These are phyloP conservation scores for Brienomyrus longianalis DNA, from an alignment of 2,113 vertebrate genomes.

Conservation along the genomic window DNA sequence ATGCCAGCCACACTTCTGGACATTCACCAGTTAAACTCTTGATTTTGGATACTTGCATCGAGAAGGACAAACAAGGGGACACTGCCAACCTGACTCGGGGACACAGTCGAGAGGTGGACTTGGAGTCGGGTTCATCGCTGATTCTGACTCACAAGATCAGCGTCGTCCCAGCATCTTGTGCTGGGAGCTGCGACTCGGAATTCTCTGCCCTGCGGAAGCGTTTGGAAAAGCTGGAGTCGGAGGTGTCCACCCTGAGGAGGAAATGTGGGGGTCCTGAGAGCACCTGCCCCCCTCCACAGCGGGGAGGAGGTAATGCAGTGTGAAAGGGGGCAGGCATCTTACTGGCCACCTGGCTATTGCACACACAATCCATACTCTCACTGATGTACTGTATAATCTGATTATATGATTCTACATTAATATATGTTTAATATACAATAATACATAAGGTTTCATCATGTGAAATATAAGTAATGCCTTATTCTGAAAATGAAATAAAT, in stretches of 20 bases:
- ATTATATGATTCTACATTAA: not conserved
- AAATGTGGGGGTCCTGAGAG: conserved; percentile 46
- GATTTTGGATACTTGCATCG: conserved; percentile 47
- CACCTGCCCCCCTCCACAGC: not conserved
- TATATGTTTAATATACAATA: not conserved
- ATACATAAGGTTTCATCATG: not conserved
- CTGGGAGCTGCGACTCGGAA: conserved; percentile 49
- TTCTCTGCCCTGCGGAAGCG: conserved; percentile 50
- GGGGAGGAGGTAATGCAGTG: not conserved
- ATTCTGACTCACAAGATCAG: conserved; percentile 65
- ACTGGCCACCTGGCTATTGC: not conserved
- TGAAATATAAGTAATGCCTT: not conserved
- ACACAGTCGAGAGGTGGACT: conserved; percentile 41
- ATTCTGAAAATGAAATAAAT: not conserved
- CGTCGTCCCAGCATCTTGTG: conserved; percentile 51
- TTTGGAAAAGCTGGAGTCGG: conserved; percentile 55
- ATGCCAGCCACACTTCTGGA: conserved; percentile 27
- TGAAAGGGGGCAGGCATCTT: not conserved
- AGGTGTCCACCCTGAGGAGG: conserved; percentile 56
- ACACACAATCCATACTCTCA: not conserved
- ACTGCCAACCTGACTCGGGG: conserved; percentile 34
- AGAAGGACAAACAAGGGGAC: conserved; percentile 25
- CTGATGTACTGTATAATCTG: not conserved
- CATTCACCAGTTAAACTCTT: conserved; percentile 51
- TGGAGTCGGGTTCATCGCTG: conserved; percentile 58